These are phyloP conservation scores for Ifrita kowaldi DNA, from an alignment of 2,113 vertebrate genomes.

Conservation along the genomic window DNA sequence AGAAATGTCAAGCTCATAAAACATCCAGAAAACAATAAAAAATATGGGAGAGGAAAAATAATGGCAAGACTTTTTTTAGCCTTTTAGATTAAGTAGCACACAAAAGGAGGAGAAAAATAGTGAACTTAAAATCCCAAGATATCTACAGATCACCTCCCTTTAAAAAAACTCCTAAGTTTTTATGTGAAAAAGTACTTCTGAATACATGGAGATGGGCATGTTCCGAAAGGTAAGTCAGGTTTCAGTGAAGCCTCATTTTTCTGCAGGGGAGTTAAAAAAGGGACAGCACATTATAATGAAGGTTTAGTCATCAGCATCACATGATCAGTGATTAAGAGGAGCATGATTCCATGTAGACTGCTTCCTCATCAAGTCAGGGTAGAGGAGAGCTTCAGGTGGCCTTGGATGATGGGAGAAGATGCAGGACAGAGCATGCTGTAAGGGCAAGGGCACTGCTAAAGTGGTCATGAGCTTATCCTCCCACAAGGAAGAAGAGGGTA, in stretches of 20 bases:
- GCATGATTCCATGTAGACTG: not conserved
- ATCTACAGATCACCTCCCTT: not conserved
- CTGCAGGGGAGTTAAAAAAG: not conserved
- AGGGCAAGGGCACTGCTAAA: not conserved
- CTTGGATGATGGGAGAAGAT: not conserved
- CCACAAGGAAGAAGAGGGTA: not conserved
- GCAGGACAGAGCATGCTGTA: not conserved
- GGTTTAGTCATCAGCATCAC: not conserved
- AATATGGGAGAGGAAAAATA: not conserved
- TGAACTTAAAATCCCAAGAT: not conserved
- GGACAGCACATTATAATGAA: not conserved
- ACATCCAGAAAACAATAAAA: not conserved
- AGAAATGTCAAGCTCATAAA: not conserved
- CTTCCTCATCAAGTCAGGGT: not conserved
- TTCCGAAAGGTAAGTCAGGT: not conserved
- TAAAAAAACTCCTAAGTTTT: not conserved
- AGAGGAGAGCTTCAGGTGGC: not conserved
- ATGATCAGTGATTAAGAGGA: not conserved
- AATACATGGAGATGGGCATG: not conserved
- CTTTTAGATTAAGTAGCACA: not conserved
- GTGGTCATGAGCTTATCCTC: not conserved
- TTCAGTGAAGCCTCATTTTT: not conserved
- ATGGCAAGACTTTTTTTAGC: not conserved
- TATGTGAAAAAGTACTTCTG: not conserved
- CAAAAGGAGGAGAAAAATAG: not conserved